A percentile compares a stretch with the other conserved stretches of the same genome.
Evolutionary conservation across 1,140 invertebrate species (phyloP).

Genomic region (Pissodes strobi): DNA sequence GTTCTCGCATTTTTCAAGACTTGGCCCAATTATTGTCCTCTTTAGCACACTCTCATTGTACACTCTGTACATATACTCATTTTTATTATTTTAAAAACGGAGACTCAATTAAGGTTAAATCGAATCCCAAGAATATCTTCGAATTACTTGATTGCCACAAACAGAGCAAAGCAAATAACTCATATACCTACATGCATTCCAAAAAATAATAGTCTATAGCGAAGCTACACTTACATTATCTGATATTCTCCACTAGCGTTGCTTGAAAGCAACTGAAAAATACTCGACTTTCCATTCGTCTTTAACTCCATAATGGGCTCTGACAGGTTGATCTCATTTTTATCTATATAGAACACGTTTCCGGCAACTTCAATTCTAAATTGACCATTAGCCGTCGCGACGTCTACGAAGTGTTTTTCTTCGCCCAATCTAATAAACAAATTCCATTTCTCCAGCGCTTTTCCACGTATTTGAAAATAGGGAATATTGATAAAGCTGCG

Average conservation of each 20-base stretch:
- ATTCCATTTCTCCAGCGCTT: conserved; percentile 34
- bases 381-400: conserved; percentile 31
- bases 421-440: conserved; percentile 33
- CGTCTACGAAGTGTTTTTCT: conserved; percentile 28
- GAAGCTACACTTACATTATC: conserved; percentile 50
- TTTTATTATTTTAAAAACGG: too few relatives aligned
- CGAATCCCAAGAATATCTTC: too few relatives aligned
- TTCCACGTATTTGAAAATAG: conserved; percentile 29
- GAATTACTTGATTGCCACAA: too few relatives aligned
- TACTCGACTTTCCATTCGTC: conserved; percentile 57
- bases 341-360: conserved; percentile 48
- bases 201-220: too few relatives aligned
- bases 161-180: too few relatives aligned
- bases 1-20: too few relatives aligned
- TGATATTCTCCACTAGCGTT: conserved; percentile 59
- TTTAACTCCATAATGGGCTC: conserved; percentile 59
- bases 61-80: too few relatives aligned
- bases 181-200: too few relatives aligned
- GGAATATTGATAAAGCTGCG: conserved; percentile 37
- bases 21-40: too few relatives aligned
- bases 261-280: conserved; percentile 62
- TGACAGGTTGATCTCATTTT: conserved; percentile 59
- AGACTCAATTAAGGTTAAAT: too few relatives aligned
- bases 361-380: conserved; percentile 51
- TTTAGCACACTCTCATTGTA: too few relatives aligned